Percentiles rank a stretch among this genome's conserved stretches.
These are phyloP conservation scores for Agrotis puta DNA, from an alignment of 2,888 invertebrate species.

Conservation along the genomic window DNA sequence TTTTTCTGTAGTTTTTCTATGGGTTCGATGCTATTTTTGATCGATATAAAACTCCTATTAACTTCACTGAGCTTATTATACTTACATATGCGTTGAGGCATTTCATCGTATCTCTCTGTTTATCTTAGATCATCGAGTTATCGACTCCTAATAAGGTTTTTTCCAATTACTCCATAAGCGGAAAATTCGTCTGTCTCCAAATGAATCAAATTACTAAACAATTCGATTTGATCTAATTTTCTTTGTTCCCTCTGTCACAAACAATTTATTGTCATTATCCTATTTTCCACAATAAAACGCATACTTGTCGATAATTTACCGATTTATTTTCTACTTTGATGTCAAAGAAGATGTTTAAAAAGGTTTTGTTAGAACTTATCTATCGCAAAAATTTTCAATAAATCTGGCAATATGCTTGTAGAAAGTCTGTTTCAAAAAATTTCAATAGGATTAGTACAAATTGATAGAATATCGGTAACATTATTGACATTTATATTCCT, in stretches of 20 bases:
- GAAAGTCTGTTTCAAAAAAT: background rate
- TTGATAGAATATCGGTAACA: too few species aligned
- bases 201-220: conserved; percentile 28
- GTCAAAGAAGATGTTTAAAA: background rate
- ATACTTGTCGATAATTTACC: conserved; percentile 16
- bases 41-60: too few species aligned
- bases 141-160: too few species aligned
- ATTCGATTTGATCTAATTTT: conserved; percentile 23
- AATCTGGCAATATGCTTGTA: background rate
- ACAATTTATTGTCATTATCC: conserved; percentile 26
- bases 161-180: background rate
- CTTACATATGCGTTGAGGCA: too few species aligned
- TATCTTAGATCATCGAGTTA: too few species aligned
- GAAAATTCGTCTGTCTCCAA: conserved; percentile 12
- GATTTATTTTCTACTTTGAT: conserved; percentile 1
- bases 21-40: too few species aligned
- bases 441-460: too few species aligned
- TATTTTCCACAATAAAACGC: conserved; percentile 22
- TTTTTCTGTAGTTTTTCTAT: too few species aligned
- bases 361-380: background rate
- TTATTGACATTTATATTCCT: too few species aligned
- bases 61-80: too few species aligned
- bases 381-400: too few species aligned
- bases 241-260: conserved; percentile 20
- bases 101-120: too few species aligned